phyloP scores from a whole-genome alignment of 2,888 invertebrate species.

The Arrhopalites spinosus region DNA sequence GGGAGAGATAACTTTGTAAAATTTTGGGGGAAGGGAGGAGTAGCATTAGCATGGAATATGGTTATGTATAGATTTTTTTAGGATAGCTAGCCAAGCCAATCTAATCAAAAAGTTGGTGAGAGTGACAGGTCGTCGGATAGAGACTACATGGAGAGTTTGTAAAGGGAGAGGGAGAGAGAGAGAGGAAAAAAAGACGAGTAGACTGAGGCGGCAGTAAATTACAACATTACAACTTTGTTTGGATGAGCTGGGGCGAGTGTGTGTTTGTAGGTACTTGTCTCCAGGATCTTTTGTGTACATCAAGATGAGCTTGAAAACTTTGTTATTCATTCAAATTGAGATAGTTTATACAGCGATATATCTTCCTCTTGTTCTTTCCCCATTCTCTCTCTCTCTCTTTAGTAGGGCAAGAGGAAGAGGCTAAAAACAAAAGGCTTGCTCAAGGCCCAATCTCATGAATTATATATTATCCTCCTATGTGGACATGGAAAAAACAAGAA shows the following conservation, averaged over 20 bases:
- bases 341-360: constrained; percentile 20
- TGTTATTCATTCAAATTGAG: constrained; percentile 34
- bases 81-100: too few relatives aligned
- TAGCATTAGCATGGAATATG: too few relatives aligned
- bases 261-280: background rate
- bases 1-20: constrained; percentile 2
- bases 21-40: too few relatives aligned
- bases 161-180: background rate
- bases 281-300: background rate
- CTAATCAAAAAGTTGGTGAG: constrained; percentile 45
- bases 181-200: background rate
- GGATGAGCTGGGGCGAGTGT: too few relatives aligned
- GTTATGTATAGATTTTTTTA: too few relatives aligned
- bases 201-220: constrained; percentile 21
- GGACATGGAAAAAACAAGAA: constrained; percentile 20
- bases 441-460: constrained; percentile 21
- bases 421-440: background rate
- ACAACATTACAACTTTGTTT: constrained; percentile 22
- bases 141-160: too few relatives aligned
- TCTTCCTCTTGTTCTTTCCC: background rate
- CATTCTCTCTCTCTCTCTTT: background rate
- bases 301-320: constrained; percentile 23
- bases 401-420: constrained; percentile 10
- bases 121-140: constrained; percentile 25
- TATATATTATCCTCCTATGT: constrained; percentile 26